Evolutionary conservation across 2,797 vertebrate genomes (phyloP).

Genomic region (Clarias platycephalus): DNA sequence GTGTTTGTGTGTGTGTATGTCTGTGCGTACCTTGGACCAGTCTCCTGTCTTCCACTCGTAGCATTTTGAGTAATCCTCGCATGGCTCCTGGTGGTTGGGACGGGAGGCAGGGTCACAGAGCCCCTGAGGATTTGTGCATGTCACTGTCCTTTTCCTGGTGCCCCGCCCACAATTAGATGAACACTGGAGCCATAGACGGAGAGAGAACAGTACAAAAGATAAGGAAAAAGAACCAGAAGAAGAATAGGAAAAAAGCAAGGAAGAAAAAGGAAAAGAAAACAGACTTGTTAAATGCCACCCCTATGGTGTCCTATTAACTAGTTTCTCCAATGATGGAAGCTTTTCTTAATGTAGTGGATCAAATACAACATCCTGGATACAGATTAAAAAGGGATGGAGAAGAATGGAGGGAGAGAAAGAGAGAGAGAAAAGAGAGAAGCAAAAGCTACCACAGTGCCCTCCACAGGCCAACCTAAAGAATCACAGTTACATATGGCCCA

Average conservation of each 20-base stretch:
- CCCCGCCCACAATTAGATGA: conserved; percentile 87
- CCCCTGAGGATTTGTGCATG: conserved; percentile 86
- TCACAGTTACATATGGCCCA: neutral
- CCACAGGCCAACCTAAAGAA: conserved; percentile 38
- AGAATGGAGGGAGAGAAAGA: conserved; percentile 11
- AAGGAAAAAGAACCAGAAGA: neutral
- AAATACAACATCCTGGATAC: conserved; percentile 19
- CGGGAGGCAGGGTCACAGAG: conserved; percentile 83
- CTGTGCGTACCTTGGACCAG: conserved; percentile 87
- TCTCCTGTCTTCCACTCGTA: conserved; percentile 97
- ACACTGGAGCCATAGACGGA: conserved; percentile 73
- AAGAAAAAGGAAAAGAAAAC: neutral
- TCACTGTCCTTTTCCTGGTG: conserved; percentile 80
- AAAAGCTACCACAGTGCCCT: conserved; percentile 51
- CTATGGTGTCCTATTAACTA: conserved; percentile 40
- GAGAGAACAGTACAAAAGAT: neutral
- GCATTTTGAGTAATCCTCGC: conserved; percentile 87
- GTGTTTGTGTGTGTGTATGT: conserved; percentile 16
- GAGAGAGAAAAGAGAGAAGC: neutral
- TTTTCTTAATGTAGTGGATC: conserved; percentile 43
- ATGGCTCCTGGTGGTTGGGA: conserved; percentile 80
- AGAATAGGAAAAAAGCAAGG: neutral
- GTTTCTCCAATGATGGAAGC: conserved; percentile 40
- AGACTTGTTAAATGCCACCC: conserved; percentile 38
- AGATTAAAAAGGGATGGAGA: neutral